Conservation (phyloP, 2,888 invertebrate species). For the Leuctra nigra region DNA sequence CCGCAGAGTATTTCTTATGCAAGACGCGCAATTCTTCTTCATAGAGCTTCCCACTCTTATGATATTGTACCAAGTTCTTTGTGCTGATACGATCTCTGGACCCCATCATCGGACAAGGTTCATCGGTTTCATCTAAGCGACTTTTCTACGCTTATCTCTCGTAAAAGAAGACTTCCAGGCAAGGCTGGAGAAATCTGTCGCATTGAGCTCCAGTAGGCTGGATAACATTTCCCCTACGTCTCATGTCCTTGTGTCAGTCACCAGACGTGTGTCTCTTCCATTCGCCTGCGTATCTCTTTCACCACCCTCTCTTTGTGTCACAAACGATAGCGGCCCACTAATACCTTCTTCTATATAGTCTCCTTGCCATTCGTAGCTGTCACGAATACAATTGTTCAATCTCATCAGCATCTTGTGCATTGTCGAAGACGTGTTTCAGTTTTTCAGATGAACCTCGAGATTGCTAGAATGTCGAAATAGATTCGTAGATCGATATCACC, state of each 20-base stretch:
- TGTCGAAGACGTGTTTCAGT: neutral
- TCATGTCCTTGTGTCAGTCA: neutral
- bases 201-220: constrained; percentile 10
- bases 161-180: constrained; percentile 1
- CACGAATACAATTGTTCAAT: too few relatives aligned
- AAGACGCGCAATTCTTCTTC: neutral
- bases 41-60: too few relatives aligned
- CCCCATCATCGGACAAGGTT: constrained; percentile 5
- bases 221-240: constrained; percentile 6
- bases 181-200: neutral
- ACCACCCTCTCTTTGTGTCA: neutral
- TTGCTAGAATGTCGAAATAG: too few relatives aligned
- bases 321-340: constrained; percentile 1
- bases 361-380: neutral
- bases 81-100: neutral
- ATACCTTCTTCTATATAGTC: neutral
- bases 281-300: neutral
- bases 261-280: too few relatives aligned
- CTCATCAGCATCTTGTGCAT: too few relatives aligned
- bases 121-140: constrained; percentile 8
- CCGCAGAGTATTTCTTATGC: neutral
- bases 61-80: too few relatives aligned
- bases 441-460: too few relatives aligned
- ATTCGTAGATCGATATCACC: too few relatives aligned
- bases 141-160: constrained; percentile 10